A percentile compares a stretch with the other conserved stretches of the same genome.
phyloP scores from a whole-genome alignment of 2,797 vertebrate genomes.

The Pterois miles region DNA sequence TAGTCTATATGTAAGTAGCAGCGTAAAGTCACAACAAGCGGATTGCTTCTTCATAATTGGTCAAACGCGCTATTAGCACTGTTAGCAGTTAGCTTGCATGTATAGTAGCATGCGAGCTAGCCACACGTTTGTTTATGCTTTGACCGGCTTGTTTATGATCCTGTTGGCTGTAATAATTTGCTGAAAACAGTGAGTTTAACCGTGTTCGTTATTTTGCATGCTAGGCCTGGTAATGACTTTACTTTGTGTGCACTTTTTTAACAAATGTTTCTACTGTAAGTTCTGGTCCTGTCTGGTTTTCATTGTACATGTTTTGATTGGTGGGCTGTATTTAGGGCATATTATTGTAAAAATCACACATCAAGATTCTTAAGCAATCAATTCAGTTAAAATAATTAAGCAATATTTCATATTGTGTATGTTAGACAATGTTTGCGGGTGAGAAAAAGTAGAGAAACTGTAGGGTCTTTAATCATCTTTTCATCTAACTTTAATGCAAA shows the following conservation, averaged over 20 bases:
- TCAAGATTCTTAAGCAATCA: background rate
- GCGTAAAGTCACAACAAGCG: background rate
- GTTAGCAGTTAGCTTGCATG: background rate
- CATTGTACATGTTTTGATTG: background rate
- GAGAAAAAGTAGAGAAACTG: too few relatives aligned
- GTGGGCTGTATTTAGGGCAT: background rate
- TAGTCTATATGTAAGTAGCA: background rate
- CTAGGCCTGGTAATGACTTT: fast-evolving
- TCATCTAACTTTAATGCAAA: too few relatives aligned
- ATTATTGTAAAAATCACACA: background rate
- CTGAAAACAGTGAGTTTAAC: background rate
- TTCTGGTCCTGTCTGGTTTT: background rate
- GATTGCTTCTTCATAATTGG: background rate
- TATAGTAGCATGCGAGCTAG: conserved; percentile 7
- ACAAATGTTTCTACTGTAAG: background rate
- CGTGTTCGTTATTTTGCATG: background rate
- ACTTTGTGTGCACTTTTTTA: background rate
- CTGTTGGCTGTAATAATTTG: background rate
- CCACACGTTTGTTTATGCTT: conserved; percentile 27
- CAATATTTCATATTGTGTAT: background rate
- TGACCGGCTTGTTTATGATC: too few relatives aligned
- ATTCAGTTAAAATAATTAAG: background rate
- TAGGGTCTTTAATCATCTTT: too few relatives aligned
- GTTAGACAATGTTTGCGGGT: background rate
- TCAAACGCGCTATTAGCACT: background rate